Conservation (phyloP, 2,113 vertebrate genomes). For the Gopherus evgoodei region DNA sequence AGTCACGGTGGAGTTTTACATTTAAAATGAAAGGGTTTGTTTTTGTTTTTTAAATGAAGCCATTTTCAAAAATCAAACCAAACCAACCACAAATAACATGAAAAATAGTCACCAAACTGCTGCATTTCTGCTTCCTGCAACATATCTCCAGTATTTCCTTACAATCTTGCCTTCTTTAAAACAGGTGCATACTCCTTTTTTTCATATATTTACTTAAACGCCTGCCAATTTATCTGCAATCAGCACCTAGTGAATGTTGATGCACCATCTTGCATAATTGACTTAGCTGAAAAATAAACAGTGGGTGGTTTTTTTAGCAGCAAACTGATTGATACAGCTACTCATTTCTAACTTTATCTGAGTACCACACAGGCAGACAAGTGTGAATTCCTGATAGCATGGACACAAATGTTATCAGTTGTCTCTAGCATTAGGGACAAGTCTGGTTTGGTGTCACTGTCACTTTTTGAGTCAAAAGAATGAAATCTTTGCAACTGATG, state of each 20-base stretch:
- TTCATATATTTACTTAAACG: constrained; percentile 52
- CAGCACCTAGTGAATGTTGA: constrained; percentile 37
- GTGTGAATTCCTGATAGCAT: background rate
- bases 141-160: constrained; percentile 53
- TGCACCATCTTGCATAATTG: constrained; percentile 68
- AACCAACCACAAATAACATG: constrained; percentile 13
- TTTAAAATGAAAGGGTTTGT: constrained; percentile 33
- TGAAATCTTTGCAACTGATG: background rate
- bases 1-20: constrained; percentile 57
- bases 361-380: constrained; percentile 56
- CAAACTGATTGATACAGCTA: constrained; percentile 65
- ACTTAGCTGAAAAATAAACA: constrained; percentile 76
- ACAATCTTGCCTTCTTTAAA: constrained; percentile 33
- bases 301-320: constrained; percentile 61
- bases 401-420: constrained; percentile 38
- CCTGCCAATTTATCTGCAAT: constrained; percentile 57
- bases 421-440: constrained; percentile 17
- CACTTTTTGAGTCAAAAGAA: background rate
- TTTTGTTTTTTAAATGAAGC: constrained; percentile 46
- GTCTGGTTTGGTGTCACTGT: background rate
- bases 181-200: constrained; percentile 43
- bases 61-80: constrained; percentile 52
- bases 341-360: constrained; percentile 75
- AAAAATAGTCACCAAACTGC: constrained; percentile 22
- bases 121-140: constrained; percentile 22